Evolutionary conservation across 2,888 invertebrate genomes (phyloP).

Genomic region (Caenorhabditis panamensis): DNA sequence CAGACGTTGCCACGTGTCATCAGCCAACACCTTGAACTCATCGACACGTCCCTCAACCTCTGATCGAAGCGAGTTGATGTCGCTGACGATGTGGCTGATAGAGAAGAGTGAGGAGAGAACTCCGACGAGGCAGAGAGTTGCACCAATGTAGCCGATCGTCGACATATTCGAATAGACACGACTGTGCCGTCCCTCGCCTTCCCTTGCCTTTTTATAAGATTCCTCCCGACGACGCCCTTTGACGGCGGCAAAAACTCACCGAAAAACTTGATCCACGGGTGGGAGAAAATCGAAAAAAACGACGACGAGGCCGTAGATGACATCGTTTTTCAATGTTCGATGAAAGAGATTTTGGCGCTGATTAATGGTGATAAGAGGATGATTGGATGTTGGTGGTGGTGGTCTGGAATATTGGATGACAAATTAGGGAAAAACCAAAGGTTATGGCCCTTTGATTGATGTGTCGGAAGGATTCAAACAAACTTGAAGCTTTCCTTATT

Average conservation of each 20-base stretch:
- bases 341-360: background rate
- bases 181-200: conserved; percentile 67
- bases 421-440: background rate
- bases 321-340: conserved; percentile 13
- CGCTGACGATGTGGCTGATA: conserved; percentile 69
- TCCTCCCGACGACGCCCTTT: conserved; percentile 32
- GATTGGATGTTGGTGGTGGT: too few relatives aligned
- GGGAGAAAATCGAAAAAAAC: conserved; percentile 24
- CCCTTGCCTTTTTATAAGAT: conserved; percentile 30
- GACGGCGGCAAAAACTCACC: conserved; percentile 27
- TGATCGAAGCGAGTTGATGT: conserved; percentile 67
- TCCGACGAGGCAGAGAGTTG: conserved; percentile 67
- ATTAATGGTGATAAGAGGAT: conserved; percentile 18
- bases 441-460: conserved; percentile 2
- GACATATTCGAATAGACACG: conserved; percentile 60
- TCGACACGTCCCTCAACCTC: conserved; percentile 67
- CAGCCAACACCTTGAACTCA: conserved; percentile 70
- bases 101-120: conserved; percentile 66
- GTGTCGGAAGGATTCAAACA: too few relatives aligned
- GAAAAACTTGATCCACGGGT: conserved; percentile 45
- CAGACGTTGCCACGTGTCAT: conserved; percentile 74
- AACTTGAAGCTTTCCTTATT: background rate
- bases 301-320: conserved; percentile 1
- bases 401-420: background rate
- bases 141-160: conserved; percentile 63